These are phyloP conservation scores for Hypena proboscidalis DNA, from an alignment of 2,888 invertebrate genomes.

Conservation along the genomic window DNA sequence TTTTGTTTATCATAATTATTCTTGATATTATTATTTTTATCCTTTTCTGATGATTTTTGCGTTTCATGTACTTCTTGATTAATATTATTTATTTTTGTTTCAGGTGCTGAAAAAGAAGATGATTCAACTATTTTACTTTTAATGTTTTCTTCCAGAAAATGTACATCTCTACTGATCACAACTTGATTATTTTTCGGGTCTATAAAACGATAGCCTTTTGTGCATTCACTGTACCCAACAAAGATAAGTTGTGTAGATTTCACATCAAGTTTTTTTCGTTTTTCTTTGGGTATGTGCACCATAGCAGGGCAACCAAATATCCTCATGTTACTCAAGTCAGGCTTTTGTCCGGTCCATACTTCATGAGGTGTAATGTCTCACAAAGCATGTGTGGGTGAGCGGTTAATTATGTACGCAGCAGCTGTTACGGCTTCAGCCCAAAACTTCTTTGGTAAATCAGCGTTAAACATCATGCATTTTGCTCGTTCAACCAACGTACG, in stretches of 20 bases:
- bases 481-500: not conserved
- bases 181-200: slow-evolving; percentile 1
- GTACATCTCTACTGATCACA: not conserved
- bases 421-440: too few relatives aligned
- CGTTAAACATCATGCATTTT: too few relatives aligned
- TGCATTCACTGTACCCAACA: slow-evolving; percentile 4
- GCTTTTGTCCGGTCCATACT: not conserved
- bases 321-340: slow-evolving; percentile 2
- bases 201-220: slow-evolving; percentile 7
- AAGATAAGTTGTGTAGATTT: not conserved
- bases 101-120: not conserved
- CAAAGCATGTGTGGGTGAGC: too few relatives aligned
- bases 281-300: not conserved
- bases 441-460: too few relatives aligned
- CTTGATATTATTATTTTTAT: not conserved
- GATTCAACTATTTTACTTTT: not conserved
- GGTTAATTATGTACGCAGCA: too few relatives aligned
- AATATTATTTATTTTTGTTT: not conserved
- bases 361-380: not conserved
- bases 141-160: not conserved
- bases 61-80: not conserved
- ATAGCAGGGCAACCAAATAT: slow-evolving; percentile 5
- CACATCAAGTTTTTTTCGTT: slow-evolving; percentile 1
- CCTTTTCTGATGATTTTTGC: not conserved
- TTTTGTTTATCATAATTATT: not conserved